Percentiles rank a stretch among this genome's conserved stretches.
Conservation (phyloP, 1,140 invertebrate species). For the Chrysopa pallens region DNA sequence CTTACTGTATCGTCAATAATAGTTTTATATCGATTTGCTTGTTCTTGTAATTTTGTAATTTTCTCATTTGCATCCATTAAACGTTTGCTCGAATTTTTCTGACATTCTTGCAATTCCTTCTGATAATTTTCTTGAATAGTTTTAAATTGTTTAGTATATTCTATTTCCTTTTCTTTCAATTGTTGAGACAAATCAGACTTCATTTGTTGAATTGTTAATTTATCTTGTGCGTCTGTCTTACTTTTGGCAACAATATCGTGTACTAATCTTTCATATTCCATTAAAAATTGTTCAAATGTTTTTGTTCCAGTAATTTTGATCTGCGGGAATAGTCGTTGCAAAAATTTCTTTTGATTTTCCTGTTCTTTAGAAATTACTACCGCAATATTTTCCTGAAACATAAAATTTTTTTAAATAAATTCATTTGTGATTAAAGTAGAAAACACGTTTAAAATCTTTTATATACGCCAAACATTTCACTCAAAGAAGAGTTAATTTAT, state of each 20-base stretch:
- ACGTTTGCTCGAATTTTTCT: conserved; percentile 8
- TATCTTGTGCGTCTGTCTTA: not conserved
- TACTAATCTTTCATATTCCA: conserved; percentile 29
- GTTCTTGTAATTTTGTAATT: conserved; percentile 40
- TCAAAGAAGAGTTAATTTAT: not conserved
- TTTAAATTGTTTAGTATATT: not conserved
- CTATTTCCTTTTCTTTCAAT: not conserved
- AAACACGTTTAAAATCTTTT: not conserved
- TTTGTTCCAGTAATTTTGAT: conserved; percentile 25
- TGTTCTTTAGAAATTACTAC: conserved; percentile 24
- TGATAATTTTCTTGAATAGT: not conserved
- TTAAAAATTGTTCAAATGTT: conserved; percentile 30
- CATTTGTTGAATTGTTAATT: not conserved
- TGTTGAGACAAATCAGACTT: not conserved
- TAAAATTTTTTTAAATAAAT: not conserved
- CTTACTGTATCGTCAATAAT: conserved; percentile 57
- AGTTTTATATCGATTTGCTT: conserved; percentile 50
- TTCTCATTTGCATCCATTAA: conserved; percentile 16
- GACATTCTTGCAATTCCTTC: conserved; percentile 11
- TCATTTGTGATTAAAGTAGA: not conserved
- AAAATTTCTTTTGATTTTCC: conserved; percentile 29
- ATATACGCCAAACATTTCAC: not conserved
- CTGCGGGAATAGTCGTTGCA: conserved; percentile 38
- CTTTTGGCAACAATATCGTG: not conserved
- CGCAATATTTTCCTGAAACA: not conserved